Conservation (phyloP, 2,888 invertebrate genomes). For the Dryobota labecula region DNA sequence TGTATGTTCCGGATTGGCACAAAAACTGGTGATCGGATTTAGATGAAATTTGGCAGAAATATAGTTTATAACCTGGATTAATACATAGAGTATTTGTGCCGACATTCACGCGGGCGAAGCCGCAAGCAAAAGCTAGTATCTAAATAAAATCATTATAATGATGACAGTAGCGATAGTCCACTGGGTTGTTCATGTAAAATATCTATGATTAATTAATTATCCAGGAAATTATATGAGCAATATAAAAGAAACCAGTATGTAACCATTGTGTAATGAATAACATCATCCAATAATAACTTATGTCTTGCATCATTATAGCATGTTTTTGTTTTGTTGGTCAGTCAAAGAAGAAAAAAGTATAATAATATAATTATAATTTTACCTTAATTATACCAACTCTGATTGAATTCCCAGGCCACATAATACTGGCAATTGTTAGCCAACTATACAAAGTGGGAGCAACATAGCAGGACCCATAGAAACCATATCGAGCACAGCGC, state of each 20-base stretch:
- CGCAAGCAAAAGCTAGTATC: too few relatives aligned
- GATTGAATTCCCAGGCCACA: constrained; percentile 94
- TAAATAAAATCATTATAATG: not conserved
- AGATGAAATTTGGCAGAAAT: too few relatives aligned
- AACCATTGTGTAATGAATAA: constrained; percentile 1
- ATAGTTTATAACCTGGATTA: too few relatives aligned
- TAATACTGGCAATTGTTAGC: constrained; percentile 93
- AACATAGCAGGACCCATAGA: constrained; percentile 95
- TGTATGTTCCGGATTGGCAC: too few relatives aligned
- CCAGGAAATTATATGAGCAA: not conserved
- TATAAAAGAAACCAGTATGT: constrained; percentile 7
- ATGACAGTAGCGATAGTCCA: not conserved
- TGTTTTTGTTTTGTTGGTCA: not conserved
- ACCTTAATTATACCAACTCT: constrained; percentile 91
- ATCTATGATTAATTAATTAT: not conserved
- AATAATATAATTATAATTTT: not conserved
- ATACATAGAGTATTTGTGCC: too few relatives aligned
- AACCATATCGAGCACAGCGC: constrained; percentile 93
- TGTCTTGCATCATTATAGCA: constrained; percentile 22
- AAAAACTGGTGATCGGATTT: too few relatives aligned
- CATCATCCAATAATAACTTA: too few relatives aligned
- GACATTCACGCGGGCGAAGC: too few relatives aligned
- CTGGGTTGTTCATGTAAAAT: not conserved
- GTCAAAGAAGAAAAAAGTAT: not conserved
- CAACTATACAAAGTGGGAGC: constrained; percentile 95